phyloP scores from a whole-genome alignment of 2,113 vertebrate species.

The Vireo altiloquus region DNA sequence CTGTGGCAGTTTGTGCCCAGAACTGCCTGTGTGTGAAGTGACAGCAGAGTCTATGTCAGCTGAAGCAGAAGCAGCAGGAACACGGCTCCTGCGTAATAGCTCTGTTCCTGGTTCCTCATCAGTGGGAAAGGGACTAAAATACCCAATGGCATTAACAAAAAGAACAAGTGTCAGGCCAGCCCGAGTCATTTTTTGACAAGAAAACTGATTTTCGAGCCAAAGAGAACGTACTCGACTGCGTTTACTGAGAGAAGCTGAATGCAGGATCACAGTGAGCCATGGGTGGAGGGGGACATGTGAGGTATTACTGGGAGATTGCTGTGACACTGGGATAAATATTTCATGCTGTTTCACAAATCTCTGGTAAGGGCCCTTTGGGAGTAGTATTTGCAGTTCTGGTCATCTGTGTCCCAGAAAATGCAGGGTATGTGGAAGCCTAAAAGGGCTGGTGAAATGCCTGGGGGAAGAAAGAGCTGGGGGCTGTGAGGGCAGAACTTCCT shows the following conservation, averaged over 20 bases:
- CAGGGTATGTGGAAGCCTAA: neutral
- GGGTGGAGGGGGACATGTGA: neutral
- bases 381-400: neutral
- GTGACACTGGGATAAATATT: neutral
- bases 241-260: neutral
- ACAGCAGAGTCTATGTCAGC: neutral
- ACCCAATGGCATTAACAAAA: conserved; percentile 25
- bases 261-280: neutral
- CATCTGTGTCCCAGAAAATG: neutral
- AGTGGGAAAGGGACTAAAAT: neutral
- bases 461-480: neutral
- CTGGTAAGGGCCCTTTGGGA: neutral
- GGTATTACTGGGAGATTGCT: neutral
- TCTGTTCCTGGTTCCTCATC: neutral
- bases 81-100: neutral
- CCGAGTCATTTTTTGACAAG: neutral
- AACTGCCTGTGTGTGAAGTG: conserved; percentile 1
- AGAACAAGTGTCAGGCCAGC: conserved; percentile 8
- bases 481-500: neutral
- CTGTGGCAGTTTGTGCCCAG: conserved; percentile 14
- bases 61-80: conserved; percentile 24
- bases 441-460: neutral
- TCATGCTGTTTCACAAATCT: neutral
- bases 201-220: neutral
- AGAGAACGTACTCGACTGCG: neutral